Evolutionary conservation across 2,797 vertebrate species (phyloP).

Genomic region (Ctenopoma multispine): DNA sequence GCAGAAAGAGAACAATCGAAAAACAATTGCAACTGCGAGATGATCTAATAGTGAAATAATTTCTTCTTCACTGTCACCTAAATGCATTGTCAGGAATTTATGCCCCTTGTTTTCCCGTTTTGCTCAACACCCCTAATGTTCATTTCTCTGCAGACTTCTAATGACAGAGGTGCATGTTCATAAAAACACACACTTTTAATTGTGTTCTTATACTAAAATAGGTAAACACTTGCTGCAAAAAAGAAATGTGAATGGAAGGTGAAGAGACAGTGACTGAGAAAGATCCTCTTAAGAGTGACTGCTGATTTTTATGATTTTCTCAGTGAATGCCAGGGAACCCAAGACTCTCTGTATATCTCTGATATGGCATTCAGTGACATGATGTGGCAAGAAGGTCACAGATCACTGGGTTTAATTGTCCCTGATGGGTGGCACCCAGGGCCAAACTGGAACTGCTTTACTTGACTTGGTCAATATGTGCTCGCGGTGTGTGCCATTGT

Average conservation of each 20-base stretch:
- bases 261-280: constrained; percentile 16
- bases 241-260: constrained; percentile 15
- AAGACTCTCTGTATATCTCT: constrained; percentile 35
- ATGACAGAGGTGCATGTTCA: constrained; percentile 36
- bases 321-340: constrained; percentile 31
- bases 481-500: constrained; percentile 7
- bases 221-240: constrained; percentile 29
- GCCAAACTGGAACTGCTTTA: constrained; percentile 55
- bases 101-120: constrained; percentile 13
- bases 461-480: constrained; percentile 59
- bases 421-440: constrained; percentile 69
- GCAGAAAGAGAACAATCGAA: constrained; percentile 44
- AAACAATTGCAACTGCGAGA: constrained; percentile 39
- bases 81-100: constrained; percentile 27
- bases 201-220: constrained; percentile 8
- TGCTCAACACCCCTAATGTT: constrained; percentile 1
- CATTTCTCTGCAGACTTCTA: constrained; percentile 29
- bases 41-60: constrained; percentile 33
- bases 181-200: constrained; percentile 29
- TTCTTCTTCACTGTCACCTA: constrained; percentile 30
- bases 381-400: constrained; percentile 71
- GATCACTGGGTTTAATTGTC: constrained; percentile 81
- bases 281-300: constrained; percentile 18
- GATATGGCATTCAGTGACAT: constrained; percentile 56
- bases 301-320: constrained; percentile 36